Evolutionary conservation across 2,113 vertebrate species (phyloP).

Genomic region (Prunella fulvescens): DNA sequence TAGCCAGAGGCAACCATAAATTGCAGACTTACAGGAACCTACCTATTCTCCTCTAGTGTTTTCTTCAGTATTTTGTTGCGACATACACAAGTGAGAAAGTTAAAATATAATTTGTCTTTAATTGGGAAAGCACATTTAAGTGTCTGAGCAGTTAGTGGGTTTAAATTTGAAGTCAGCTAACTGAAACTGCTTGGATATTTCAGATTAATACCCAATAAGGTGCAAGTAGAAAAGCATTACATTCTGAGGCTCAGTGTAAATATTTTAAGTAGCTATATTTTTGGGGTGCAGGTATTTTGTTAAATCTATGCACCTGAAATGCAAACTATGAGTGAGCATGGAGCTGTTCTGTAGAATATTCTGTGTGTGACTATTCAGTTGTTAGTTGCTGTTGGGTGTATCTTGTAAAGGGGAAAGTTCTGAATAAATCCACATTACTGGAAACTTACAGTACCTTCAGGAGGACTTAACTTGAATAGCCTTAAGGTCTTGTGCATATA

Average conservation of each 20-base stretch:
- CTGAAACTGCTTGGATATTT: not conserved
- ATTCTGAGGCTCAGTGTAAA: not conserved
- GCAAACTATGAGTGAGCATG: not conserved
- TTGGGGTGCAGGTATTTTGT: not conserved
- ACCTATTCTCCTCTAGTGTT: not conserved
- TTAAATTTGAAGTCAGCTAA: not conserved
- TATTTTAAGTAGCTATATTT: not conserved
- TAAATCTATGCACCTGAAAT: not conserved
- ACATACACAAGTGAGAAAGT: not conserved
- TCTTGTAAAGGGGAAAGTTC: not conserved
- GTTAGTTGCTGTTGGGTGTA: not conserved
- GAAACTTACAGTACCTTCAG: not conserved
- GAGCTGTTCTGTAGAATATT: not conserved
- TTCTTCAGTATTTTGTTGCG: not conserved
- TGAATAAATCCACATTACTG: not conserved
- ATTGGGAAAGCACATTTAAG: not conserved
- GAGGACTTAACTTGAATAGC: not conserved
- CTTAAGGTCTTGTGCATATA: not conserved
- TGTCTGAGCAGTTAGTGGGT: not conserved
- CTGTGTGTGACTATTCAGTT: not conserved
- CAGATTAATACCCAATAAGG: not conserved
- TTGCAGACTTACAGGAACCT: not conserved
- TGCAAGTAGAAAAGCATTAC: not conserved
- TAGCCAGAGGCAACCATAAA: constrained; percentile 45
- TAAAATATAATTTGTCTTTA: constrained; percentile 37